A percentile compares a stretch with the other conserved stretches of the same genome.
Evolutionary conservation across 2,113 vertebrate species (phyloP).

Genomic region (Athene noctua): DNA sequence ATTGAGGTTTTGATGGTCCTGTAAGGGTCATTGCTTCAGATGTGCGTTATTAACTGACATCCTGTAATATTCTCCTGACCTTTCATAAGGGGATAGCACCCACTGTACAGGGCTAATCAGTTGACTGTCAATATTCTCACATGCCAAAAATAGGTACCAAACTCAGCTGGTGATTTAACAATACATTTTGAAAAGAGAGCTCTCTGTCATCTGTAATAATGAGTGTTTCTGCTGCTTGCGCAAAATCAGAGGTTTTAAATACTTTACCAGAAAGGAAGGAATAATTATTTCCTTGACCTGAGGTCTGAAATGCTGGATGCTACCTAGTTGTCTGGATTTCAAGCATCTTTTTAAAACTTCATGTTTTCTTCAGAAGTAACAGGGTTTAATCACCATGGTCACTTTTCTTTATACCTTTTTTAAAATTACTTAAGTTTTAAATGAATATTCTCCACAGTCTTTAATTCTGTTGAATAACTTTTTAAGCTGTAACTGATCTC

Average conservation of each 20-base stretch:
- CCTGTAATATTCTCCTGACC: slow-evolving; percentile 5
- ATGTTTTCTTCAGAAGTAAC: background rate
- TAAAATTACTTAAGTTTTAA: background rate
- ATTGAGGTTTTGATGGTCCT: background rate
- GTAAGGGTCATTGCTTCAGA: background rate
- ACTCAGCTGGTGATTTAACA: background rate
- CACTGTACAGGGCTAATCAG: background rate
- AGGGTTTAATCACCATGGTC: background rate
- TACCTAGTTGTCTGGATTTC: background rate
- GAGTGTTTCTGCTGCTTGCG: background rate
- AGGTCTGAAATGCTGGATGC: background rate
- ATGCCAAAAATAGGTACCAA: background rate
- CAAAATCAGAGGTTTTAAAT: slow-evolving; percentile 7
- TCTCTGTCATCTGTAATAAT: background rate
- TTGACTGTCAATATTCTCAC: background rate
- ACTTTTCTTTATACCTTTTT: background rate
- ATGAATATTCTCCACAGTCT: background rate
- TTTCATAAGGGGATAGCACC: background rate
- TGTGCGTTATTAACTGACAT: background rate
- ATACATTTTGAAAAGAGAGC: background rate
- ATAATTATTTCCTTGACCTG: background rate
- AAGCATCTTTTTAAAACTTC: background rate
- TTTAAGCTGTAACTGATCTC: background rate
- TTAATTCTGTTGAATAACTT: background rate
- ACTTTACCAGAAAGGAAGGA: background rate